A percentile compares a stretch with the other conserved stretches of the same genome.
These are phyloP conservation scores for Pollenia amentaria DNA, from an alignment of 2,888 invertebrate species.

Conservation along the genomic window DNA sequence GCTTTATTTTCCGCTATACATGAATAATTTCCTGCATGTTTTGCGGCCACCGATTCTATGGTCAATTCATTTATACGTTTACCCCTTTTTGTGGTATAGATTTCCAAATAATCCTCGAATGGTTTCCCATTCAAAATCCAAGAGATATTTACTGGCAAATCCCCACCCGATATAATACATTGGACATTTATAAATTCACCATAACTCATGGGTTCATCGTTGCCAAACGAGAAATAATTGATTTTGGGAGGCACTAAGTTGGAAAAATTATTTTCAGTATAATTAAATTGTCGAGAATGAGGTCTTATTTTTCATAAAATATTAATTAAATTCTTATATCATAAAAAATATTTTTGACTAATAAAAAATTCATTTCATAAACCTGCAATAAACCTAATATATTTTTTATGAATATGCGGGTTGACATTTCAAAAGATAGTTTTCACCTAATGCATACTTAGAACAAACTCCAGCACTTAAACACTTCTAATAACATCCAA, in stretches of 20 bases:
- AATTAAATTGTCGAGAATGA: no score
- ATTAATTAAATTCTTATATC: constrained; percentile 12
- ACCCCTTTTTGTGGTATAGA: constrained; percentile 83
- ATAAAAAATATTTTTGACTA: no score
- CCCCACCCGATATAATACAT: constrained; percentile 86
- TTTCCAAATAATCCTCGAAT: constrained; percentile 83
- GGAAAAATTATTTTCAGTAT: not conserved
- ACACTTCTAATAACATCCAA: constrained; percentile 5
- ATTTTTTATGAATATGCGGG: no score
- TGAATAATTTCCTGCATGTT: constrained; percentile 91
- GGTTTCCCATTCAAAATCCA: constrained; percentile 87
- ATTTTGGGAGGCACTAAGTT: constrained; percentile 90
- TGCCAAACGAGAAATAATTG: constrained; percentile 90
- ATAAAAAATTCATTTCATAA: no score
- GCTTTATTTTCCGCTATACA: constrained; percentile 91
- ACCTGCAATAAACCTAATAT: no score
- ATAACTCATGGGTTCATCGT: constrained; percentile 89
- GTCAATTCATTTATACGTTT: constrained; percentile 87
- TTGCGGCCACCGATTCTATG: constrained; percentile 89
- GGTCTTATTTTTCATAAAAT: no score
- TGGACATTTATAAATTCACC: constrained; percentile 87
- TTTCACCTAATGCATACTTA: constrained; percentile 36
- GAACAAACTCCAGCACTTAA: constrained; percentile 1
- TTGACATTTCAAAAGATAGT: constrained; percentile 1
- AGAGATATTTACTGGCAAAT: constrained; percentile 86